These are phyloP conservation scores for Lucilia cuprina DNA, from an alignment of 1,140 invertebrate species.

Conservation along the genomic window DNA sequence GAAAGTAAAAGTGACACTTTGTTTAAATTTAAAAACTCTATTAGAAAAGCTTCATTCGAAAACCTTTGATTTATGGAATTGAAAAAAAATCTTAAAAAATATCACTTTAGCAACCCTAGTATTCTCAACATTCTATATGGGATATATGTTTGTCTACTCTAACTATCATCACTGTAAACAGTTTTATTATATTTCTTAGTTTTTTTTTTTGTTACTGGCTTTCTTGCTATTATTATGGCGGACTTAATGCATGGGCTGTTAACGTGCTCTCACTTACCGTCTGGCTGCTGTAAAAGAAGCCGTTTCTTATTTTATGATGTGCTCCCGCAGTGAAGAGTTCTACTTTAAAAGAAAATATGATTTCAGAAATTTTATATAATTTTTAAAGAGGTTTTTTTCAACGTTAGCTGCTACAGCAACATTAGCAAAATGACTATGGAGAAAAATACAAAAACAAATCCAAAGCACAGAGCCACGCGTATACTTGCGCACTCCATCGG, in stretches of 20 bases:
- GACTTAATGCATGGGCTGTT: constrained; percentile 27
- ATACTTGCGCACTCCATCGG: neutral
- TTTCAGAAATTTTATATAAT: neutral
- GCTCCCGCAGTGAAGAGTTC: constrained; percentile 25
- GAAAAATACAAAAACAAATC: neutral
- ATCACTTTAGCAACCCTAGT: too few relatives aligned
- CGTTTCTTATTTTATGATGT: constrained; percentile 24
- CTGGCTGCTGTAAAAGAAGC: constrained; percentile 33
- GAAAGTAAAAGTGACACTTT: too few relatives aligned
- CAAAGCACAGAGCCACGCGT: neutral
- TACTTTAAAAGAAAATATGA: neutral
- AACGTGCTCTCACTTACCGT: constrained; percentile 32
- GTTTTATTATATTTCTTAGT: neutral
- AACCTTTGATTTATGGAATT: too few relatives aligned
- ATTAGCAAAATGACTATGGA: neutral
- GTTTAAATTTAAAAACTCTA: too few relatives aligned
- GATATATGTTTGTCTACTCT: neutral
- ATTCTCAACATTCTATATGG: neutral
- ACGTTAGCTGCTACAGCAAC: neutral
- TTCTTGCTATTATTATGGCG: neutral
- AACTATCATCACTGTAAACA: neutral
- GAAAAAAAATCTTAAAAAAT: too few relatives aligned
- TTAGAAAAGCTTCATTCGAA: too few relatives aligned
- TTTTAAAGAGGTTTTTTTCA: neutral
- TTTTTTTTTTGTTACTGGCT: neutral